Percentiles rank a stretch among this genome's conserved stretches.
These are phyloP conservation scores for Thaumetopoea pityocampa DNA, from an alignment of 1,140 invertebrate species.

Conservation along the genomic window DNA sequence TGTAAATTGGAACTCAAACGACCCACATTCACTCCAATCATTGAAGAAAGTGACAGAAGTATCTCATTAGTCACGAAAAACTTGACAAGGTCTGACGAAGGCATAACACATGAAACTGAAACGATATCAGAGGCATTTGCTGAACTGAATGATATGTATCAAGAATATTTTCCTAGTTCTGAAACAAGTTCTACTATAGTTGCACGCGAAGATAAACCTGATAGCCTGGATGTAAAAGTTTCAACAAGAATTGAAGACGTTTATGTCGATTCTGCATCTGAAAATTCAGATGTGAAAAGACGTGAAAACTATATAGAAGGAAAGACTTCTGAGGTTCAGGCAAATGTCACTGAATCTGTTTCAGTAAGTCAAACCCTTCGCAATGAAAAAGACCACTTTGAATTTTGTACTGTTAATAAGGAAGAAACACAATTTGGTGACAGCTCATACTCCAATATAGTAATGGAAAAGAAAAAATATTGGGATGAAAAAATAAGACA, in stretches of 20 bases:
- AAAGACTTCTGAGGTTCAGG: constrained; percentile 75
- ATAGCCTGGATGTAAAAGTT: constrained; percentile 34
- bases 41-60: constrained; percentile 60
- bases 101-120: constrained; percentile 35
- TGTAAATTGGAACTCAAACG: constrained; percentile 44
- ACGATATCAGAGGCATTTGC: constrained; percentile 61
- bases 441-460: constrained; percentile 47
- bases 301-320: constrained; percentile 50
- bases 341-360: constrained; percentile 69
- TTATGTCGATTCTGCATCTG: constrained; percentile 73
- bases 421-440: constrained; percentile 51
- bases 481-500: constrained; percentile 72
- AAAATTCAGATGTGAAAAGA: constrained; percentile 73
- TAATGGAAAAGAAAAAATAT: constrained; percentile 71
- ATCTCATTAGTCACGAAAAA: constrained; percentile 44
- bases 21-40: constrained; percentile 53
- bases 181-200: constrained; percentile 28
- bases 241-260: constrained; percentile 33
- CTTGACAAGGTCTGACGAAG: constrained; percentile 16
- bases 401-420: constrained; percentile 12
- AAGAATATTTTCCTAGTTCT: constrained; percentile 45
- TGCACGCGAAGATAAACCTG: constrained; percentile 26
- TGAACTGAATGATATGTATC: constrained; percentile 59
- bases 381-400: constrained; percentile 13
- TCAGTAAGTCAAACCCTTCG: constrained; percentile 72